Evolutionary conservation across 1,140 invertebrate species (phyloP).

Genomic region (Leguminivora glycinivorella): DNA sequence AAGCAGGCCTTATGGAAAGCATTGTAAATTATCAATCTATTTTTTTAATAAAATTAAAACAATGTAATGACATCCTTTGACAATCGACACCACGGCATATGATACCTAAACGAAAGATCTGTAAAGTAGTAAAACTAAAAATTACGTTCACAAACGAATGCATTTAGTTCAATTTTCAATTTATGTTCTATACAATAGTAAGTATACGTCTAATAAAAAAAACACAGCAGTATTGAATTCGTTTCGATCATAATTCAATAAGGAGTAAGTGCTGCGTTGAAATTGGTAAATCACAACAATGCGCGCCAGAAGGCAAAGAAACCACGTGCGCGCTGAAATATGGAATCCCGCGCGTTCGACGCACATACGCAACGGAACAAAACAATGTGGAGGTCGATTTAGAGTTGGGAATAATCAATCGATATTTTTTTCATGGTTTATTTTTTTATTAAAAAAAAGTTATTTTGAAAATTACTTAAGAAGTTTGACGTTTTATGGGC

Average conservation of each 20-base stretch:
- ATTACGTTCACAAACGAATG: too few relatives aligned
- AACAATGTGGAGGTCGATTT: slow-evolving; percentile 27
- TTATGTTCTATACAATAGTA: neutral
- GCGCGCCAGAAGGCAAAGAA: slow-evolving; percentile 23
- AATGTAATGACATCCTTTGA: too few relatives aligned
- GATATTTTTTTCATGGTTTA: slow-evolving; percentile 2
- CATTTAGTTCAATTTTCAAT: too few relatives aligned
- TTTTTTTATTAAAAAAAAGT: too few relatives aligned
- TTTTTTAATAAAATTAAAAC: too few relatives aligned
- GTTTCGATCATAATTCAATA: slow-evolving; percentile 11
- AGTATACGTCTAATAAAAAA: neutral
- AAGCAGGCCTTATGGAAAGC: too few relatives aligned
- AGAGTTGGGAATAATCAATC: slow-evolving; percentile 41
- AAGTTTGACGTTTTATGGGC: too few relatives aligned
- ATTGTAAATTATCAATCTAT: too few relatives aligned
- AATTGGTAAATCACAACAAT: slow-evolving; percentile 26
- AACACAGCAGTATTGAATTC: slow-evolving; percentile 1
- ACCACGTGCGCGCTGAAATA: slow-evolving; percentile 26
- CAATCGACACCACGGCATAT: too few relatives aligned
- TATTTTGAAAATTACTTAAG: too few relatives aligned
- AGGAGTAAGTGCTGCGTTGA: slow-evolving; percentile 8
- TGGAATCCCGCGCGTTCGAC: slow-evolving; percentile 11
- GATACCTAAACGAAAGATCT: too few relatives aligned
- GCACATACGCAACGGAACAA: slow-evolving; percentile 13
- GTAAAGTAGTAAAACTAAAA: too few relatives aligned